phyloP scores from a whole-genome alignment of 2,113 vertebrate species.

The Mohoua ochrocephala region DNA sequence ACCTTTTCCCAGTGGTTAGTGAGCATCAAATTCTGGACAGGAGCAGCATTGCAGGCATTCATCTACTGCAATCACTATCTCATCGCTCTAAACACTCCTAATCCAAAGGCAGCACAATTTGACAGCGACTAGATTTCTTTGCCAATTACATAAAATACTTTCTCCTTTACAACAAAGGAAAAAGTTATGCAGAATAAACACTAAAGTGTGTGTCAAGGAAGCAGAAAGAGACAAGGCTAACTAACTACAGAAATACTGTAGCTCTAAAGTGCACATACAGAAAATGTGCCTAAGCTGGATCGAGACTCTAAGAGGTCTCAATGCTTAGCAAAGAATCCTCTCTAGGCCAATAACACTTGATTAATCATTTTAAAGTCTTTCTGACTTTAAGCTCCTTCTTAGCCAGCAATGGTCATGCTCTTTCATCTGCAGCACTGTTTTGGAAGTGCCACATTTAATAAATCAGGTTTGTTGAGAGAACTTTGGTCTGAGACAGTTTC shows the following conservation, averaged over 20 bases:
- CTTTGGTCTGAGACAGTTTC: conserved; percentile 27
- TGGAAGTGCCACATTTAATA: conserved; percentile 44
- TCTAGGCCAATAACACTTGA: conserved; percentile 41
- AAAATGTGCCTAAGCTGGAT: conserved; percentile 14
- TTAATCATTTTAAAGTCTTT: conserved; percentile 61
- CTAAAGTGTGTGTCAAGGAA: background rate
- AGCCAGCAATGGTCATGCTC: conserved; percentile 31
- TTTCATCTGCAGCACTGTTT: conserved; percentile 34
- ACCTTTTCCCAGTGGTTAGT: background rate
- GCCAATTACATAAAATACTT: background rate
- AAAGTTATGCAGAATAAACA: background rate
- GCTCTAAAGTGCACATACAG: background rate
- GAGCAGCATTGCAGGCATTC: background rate
- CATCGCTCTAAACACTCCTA: background rate
- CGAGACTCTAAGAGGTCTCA: background rate
- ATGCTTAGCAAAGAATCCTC: conserved; percentile 40
- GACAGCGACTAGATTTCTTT: background rate
- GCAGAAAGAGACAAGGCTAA: background rate
- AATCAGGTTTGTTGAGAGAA: conserved; percentile 24
- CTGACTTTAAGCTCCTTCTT: conserved; percentile 43
- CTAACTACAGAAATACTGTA: background rate
- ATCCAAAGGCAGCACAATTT: background rate
- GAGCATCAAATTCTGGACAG: background rate
- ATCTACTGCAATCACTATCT: background rate
- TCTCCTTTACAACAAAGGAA: background rate